Evolutionary conservation across 64 coral and sea anemone genomes (phyloP).

Genomic region (Exaiptasia diaphana): DNA sequence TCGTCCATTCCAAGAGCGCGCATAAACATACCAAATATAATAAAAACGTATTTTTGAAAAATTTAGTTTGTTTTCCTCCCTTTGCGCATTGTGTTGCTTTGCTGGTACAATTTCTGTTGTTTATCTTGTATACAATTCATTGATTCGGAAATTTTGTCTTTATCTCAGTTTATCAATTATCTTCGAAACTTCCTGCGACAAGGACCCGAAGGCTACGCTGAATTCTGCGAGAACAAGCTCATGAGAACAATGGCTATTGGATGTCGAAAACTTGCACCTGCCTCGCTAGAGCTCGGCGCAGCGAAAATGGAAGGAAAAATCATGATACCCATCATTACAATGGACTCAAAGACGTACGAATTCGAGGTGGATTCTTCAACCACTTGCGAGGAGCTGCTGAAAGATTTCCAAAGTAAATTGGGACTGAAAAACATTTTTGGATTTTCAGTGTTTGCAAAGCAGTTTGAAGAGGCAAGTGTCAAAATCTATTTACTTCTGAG

Average conservation of each 20-base stretch:
- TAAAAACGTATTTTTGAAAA: too few relatives aligned
- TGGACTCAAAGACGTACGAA: not conserved
- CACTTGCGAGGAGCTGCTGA: constrained; percentile 31
- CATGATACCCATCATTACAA: constrained; percentile 12
- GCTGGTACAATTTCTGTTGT: too few relatives aligned
- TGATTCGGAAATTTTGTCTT: not conserved
- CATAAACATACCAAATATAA: too few relatives aligned
- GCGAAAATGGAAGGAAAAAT: constrained; percentile 1
- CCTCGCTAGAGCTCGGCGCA: not conserved
- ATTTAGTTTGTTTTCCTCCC: too few relatives aligned
- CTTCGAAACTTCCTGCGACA: constrained; percentile 39
- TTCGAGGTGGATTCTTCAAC: constrained; percentile 33
- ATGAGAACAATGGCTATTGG: constrained; percentile 15
- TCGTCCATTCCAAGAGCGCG: too few relatives aligned
- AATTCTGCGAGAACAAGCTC: constrained; percentile 16
- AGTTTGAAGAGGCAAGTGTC: constrained; percentile 11
- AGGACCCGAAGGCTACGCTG: constrained; percentile 19
- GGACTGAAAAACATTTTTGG: constrained; percentile 36
- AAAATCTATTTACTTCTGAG: not conserved
- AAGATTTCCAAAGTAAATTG: not conserved
- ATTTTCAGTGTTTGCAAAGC: constrained; percentile 31
- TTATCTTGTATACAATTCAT: too few relatives aligned
- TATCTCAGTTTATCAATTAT: constrained; percentile 36
- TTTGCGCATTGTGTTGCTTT: too few relatives aligned
- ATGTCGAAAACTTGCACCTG: constrained; percentile 12